Evolutionary conservation across 2,797 vertebrate genomes (phyloP).

Genomic region (Lepidocolaptes lacrymiger): DNA sequence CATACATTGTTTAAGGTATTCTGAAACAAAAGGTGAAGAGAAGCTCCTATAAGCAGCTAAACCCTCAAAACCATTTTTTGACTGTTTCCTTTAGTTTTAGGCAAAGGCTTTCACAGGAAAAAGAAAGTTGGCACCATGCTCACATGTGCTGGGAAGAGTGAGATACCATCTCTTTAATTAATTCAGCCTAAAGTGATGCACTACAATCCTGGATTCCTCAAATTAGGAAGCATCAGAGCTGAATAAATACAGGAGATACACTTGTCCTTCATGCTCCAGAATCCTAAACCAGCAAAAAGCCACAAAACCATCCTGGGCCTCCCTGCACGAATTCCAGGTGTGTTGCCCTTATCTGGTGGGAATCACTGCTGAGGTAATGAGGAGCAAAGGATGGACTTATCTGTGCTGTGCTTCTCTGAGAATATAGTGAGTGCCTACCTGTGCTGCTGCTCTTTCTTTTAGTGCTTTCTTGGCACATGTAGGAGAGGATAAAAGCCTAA

Average conservation of each 20-base stretch:
- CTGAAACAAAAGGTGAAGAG: neutral
- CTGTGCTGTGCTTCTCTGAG: neutral
- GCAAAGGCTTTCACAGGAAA: neutral
- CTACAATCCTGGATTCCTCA: neutral
- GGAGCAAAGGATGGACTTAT: neutral
- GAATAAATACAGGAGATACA: neutral
- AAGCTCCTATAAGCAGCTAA: neutral
- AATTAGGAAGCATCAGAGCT: neutral
- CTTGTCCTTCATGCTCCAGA: neutral
- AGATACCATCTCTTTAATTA: constrained; percentile 31
- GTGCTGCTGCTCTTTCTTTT: constrained; percentile 62
- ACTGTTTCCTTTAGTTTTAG: neutral
- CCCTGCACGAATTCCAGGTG: neutral
- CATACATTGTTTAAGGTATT: neutral
- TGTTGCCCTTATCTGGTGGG: neutral
- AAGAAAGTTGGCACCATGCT: neutral
- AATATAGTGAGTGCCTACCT: constrained; percentile 44
- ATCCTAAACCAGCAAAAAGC: neutral
- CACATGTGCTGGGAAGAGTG: neutral
- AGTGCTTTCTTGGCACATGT: constrained; percentile 60
- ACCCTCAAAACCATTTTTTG: neutral
- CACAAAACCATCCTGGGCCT: neutral
- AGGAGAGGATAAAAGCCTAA: constrained; percentile 77
- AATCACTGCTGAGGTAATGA: neutral
- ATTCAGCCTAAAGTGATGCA: neutral